phyloP scores from a whole-genome alignment of 2,888 invertebrate genomes.

The Ophion slaviceki region DNA sequence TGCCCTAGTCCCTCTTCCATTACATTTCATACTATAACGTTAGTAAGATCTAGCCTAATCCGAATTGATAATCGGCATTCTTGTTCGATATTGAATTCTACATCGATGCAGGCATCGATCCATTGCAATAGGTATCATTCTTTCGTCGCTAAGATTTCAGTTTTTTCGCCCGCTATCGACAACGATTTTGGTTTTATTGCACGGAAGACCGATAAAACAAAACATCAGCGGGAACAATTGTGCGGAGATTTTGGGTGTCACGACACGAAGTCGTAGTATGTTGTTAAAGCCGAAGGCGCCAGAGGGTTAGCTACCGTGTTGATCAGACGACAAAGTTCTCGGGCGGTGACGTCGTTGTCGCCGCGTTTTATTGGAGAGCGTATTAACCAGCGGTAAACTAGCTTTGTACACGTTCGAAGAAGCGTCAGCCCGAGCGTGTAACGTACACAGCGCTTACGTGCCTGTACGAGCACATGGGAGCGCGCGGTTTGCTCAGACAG shows the following conservation, averaged over 20 bases:
- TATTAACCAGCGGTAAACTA: slow-evolving; percentile 49
- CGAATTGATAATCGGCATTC: too few species aligned
- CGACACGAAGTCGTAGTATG: not conserved
- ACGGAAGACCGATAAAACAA: not conserved
- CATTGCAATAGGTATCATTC: too few species aligned
- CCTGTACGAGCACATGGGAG: slow-evolving; percentile 8
- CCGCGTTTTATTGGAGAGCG: slow-evolving; percentile 62
- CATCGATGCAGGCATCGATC: too few species aligned
- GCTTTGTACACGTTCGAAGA: slow-evolving; percentile 23
- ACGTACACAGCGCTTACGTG: slow-evolving; percentile 16
- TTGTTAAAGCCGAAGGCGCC: slow-evolving; percentile 45
- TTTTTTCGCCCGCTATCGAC: not conserved
- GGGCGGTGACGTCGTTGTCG: slow-evolving; percentile 52
- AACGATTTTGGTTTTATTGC: not conserved
- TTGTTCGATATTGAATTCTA: too few species aligned
- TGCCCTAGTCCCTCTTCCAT: too few species aligned
- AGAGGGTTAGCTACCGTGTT: slow-evolving; percentile 40
- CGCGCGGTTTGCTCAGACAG: slow-evolving; percentile 54
- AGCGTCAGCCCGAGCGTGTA: too few species aligned
- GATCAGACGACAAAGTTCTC: slow-evolving; percentile 49
- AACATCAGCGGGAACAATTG: not conserved
- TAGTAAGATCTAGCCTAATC: too few species aligned
- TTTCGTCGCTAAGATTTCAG: not conserved
- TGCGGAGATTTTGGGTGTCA: not conserved
- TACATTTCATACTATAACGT: too few species aligned